A percentile compares a stretch with the other conserved stretches of the same genome.
Conservation (phyloP, 2,113 vertebrate genomes). For the Notothenia rossii region DNA sequence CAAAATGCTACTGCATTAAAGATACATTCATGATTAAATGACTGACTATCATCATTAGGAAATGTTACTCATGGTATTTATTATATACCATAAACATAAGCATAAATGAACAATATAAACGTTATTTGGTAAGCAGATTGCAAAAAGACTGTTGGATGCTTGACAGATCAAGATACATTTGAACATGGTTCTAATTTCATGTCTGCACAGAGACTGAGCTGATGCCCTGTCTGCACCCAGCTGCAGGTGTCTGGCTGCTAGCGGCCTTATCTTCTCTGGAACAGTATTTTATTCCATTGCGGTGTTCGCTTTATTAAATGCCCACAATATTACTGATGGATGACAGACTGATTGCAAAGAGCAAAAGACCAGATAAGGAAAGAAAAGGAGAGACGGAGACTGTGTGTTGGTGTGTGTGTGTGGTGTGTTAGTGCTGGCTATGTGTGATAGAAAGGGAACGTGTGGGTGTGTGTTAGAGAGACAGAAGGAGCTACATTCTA, state of each 20-base stretch:
- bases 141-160: no score
- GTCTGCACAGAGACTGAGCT: slow-evolving; percentile 35
- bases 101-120: no score
- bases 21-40: no score
- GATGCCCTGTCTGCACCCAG: slow-evolving; percentile 48
- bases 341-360: slow-evolving; percentile 62
- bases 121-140: no score
- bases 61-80: no score
- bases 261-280: slow-evolving; percentile 64
- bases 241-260: slow-evolving; percentile 42
- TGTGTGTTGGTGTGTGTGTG: slow-evolving; percentile 6
- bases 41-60: no score
- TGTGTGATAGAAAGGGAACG: background rate
- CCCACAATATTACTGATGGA: slow-evolving; percentile 70
- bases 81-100: no score
- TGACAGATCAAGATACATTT: no score
- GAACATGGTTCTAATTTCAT: slow-evolving; percentile 23
- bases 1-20: background rate
- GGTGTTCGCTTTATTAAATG: slow-evolving; percentile 76
- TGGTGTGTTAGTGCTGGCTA: background rate
- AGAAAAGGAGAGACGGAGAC: slow-evolving; percentile 26
- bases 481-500: slow-evolving; percentile 29
- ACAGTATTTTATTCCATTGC: slow-evolving; percentile 67
- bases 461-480: no score
- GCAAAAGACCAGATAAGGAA: slow-evolving; percentile 67